These are phyloP conservation scores for Archaeoteleia sp. DNA, from an alignment of 2,888 invertebrate genomes.

Conservation along the genomic window DNA sequence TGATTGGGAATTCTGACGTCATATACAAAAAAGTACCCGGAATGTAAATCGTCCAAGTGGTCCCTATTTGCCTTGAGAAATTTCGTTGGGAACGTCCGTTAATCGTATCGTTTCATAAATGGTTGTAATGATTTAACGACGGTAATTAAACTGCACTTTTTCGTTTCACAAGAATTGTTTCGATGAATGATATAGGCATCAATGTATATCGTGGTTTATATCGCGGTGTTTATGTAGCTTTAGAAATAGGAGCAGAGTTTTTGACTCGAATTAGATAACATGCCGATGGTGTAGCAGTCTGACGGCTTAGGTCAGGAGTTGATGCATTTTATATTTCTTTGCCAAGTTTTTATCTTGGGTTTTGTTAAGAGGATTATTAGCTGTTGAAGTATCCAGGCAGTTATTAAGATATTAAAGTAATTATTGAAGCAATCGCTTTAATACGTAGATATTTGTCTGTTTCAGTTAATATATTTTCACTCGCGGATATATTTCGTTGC, in stretches of 20 bases:
- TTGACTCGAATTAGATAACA: too few relatives aligned
- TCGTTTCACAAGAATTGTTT: constrained; percentile 38
- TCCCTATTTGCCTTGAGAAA: constrained; percentile 24
- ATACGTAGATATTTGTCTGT: not conserved
- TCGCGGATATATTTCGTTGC: constrained; percentile 15
- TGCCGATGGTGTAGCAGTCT: too few relatives aligned
- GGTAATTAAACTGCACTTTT: constrained; percentile 29
- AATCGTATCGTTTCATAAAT: constrained; percentile 29
- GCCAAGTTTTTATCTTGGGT: too few relatives aligned
- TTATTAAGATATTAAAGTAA: too few relatives aligned
- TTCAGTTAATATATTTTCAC: constrained; percentile 12
- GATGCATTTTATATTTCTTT: too few relatives aligned
- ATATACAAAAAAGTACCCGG: constrained; percentile 30
- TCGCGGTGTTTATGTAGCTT: constrained; percentile 36
- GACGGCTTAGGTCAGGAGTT: too few relatives aligned
- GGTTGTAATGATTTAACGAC: constrained; percentile 43
- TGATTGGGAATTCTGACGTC: constrained; percentile 31
- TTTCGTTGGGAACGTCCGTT: constrained; percentile 16
- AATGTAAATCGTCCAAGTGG: constrained; percentile 29
- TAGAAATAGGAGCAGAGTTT: too few relatives aligned
- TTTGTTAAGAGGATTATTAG: too few relatives aligned
- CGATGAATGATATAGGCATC: constrained; percentile 45
- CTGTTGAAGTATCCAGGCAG: constrained; percentile 9
- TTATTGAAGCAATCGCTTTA: too few relatives aligned
- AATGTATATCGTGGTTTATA: constrained; percentile 50